phyloP scores from a whole-genome alignment of 2,113 vertebrate species.

The Scomber scombrus region DNA sequence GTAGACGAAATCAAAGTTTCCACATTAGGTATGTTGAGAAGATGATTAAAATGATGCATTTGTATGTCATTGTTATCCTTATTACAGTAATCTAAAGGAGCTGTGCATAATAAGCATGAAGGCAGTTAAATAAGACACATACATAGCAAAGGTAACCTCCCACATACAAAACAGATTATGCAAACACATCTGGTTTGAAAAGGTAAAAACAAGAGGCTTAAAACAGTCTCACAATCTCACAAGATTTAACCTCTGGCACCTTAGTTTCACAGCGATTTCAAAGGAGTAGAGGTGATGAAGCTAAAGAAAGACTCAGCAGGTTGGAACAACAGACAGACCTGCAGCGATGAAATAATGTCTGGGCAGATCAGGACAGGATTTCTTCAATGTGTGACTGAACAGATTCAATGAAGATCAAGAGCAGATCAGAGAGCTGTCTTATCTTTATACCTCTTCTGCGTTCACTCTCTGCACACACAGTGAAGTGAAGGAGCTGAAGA shows the following conservation, averaged over 20 bases:
- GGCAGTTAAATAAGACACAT: not conserved
- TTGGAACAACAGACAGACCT: constrained; percentile 44
- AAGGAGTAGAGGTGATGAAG: not conserved
- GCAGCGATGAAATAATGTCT: constrained; percentile 46
- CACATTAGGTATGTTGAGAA: no score
- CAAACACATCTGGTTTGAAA: not conserved
- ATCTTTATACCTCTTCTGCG: not conserved
- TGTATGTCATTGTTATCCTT: not conserved
- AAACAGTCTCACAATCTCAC: no score
- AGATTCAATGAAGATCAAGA: not conserved
- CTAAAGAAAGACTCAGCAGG: constrained; percentile 4
- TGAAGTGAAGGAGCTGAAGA: not conserved
- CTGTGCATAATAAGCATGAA: not conserved
- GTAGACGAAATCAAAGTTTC: not conserved
- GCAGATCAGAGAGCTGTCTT: not conserved
- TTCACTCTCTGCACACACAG: not conserved
- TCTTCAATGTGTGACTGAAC: constrained; percentile 21
- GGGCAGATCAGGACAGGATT: constrained; percentile 40
- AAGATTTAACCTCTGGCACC: not conserved
- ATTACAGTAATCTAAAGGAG: not conserved
- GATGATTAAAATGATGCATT: not conserved
- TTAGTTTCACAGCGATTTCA: not conserved
- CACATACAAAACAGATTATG: not conserved
- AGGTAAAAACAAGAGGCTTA: no score
- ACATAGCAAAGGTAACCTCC: not conserved